phyloP scores from a whole-genome alignment of 2,888 invertebrate genomes.

The Parascotia fuliginaria region DNA sequence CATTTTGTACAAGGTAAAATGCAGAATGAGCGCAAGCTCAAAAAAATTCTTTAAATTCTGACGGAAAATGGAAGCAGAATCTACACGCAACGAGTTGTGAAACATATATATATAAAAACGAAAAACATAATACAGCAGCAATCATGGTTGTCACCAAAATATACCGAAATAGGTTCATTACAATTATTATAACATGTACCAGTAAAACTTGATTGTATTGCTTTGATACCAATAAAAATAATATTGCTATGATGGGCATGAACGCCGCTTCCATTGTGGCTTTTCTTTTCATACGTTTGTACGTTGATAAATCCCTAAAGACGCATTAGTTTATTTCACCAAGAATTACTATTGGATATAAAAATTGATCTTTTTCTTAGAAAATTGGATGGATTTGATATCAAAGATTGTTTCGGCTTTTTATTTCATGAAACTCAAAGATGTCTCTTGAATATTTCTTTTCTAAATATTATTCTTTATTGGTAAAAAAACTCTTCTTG shows the following conservation, averaged over 20 bases:
- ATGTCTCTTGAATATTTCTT: background rate
- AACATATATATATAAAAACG: too few relatives aligned
- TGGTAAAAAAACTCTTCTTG: too few relatives aligned
- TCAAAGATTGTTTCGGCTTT: background rate
- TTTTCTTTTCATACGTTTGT: slow-evolving; percentile 5
- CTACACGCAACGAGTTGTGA: too few relatives aligned
- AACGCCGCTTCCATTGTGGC: slow-evolving; percentile 10
- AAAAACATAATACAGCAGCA: slow-evolving; percentile 1
- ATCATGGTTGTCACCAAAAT: slow-evolving; percentile 10
- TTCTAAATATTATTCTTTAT: background rate
- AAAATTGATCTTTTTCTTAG: slow-evolving; percentile 13
- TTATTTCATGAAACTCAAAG: too few relatives aligned
- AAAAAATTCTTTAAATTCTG: too few relatives aligned
- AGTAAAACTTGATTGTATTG: slow-evolving; percentile 53
- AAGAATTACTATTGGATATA: slow-evolving; percentile 21
- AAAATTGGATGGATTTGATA: slow-evolving; percentile 17
- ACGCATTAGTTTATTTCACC: slow-evolving; percentile 10
- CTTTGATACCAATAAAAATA: slow-evolving; percentile 50
- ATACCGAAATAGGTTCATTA: slow-evolving; percentile 24
- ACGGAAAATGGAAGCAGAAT: too few relatives aligned
- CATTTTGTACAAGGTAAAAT: too few relatives aligned
- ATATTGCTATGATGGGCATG: slow-evolving; percentile 38
- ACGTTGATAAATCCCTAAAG: slow-evolving; percentile 21
- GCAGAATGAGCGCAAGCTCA: too few relatives aligned
- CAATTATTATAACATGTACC: slow-evolving; percentile 33